phyloP scores from a whole-genome alignment of 2,888 invertebrate genomes.

The Leucoptera coffeella region DNA sequence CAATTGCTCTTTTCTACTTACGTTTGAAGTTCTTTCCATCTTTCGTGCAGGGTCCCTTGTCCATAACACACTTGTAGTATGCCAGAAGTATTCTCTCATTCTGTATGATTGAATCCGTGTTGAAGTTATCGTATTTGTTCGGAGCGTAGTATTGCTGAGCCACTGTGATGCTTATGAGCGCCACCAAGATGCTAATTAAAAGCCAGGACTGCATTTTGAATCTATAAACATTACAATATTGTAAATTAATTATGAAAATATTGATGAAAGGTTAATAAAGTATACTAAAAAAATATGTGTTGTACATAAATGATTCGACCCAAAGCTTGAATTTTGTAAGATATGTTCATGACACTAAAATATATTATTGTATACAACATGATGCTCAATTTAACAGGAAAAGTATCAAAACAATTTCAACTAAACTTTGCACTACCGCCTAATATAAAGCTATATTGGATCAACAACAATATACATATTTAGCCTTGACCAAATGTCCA shows the following conservation, averaged over 20 bases:
- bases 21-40: constrained; percentile 44
- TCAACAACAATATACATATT: background rate
- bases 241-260: too few relatives aligned
- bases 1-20: constrained; percentile 15
- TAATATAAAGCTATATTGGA: background rate
- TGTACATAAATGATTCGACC: too few relatives aligned
- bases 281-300: too few relatives aligned
- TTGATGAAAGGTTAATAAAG: too few relatives aligned
- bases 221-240: too few relatives aligned
- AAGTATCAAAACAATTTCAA: background rate
- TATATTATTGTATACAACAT: background rate
- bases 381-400: background rate
- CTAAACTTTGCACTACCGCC: background rate
- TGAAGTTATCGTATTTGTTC: constrained; percentile 36
- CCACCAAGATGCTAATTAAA: constrained; percentile 6
- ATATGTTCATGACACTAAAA: background rate
- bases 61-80: constrained; percentile 46
- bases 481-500: constrained; percentile 16
- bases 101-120: constrained; percentile 34
- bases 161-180: constrained; percentile 18
- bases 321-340: too few relatives aligned
- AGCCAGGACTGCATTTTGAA: constrained; percentile 21
- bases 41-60: constrained; percentile 41
- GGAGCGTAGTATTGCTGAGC: constrained; percentile 20
- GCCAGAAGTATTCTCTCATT: constrained; percentile 40